Conservation (phyloP, 2,797 vertebrate genomes). For the Scolopax bukidnonensis region DNA sequence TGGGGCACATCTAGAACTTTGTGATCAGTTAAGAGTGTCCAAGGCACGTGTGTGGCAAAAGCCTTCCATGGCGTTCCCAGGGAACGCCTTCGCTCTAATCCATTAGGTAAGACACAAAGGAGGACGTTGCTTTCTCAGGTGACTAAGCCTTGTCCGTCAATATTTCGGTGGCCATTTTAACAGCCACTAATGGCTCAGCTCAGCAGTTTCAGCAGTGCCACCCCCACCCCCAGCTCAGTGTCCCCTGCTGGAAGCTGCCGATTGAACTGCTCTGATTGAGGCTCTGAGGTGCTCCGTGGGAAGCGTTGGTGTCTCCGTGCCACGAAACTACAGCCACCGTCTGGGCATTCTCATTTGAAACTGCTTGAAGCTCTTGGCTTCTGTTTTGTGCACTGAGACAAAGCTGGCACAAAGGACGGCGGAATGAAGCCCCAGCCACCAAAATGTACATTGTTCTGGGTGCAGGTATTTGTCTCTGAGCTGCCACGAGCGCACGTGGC, state of each 20-base stretch:
- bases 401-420: neutral
- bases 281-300: neutral
- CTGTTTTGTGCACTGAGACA: neutral
- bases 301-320: neutral
- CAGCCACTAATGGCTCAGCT: neutral
- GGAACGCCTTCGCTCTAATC: neutral
- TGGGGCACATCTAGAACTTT: neutral
- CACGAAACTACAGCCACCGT: neutral
- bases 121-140: neutral
- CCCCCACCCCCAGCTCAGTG: rapidly evolving
- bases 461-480: neutral
- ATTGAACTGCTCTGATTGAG: neutral
- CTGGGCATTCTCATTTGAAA: neutral
- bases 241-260: neutral
- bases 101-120: neutral
- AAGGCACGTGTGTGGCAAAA: neutral
- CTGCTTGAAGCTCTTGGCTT: neutral
- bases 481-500: rapidly evolving
- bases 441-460: neutral
- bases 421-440: neutral
- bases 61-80: neutral
- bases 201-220: neutral
- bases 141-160: neutral
- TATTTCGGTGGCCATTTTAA: neutral
- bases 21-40: neutral